Evolutionary conservation across 2,888 invertebrate species (phyloP).

Genomic region (Drosophila phalerata): DNA sequence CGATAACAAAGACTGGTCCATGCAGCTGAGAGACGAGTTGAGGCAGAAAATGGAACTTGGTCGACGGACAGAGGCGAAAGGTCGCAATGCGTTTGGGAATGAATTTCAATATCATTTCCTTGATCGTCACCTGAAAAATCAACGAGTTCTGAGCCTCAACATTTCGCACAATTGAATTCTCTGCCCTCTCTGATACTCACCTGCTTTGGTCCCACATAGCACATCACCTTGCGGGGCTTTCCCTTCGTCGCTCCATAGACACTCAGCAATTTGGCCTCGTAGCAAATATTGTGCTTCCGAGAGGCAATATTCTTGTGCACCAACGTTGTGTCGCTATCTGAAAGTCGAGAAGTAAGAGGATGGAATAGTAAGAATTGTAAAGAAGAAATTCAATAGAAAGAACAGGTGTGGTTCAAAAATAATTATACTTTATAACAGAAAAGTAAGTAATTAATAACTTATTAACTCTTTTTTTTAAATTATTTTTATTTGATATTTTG

Average conservation of each 20-base stretch:
- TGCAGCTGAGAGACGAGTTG: constrained; percentile 85
- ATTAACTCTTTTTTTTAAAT: too few relatives aligned
- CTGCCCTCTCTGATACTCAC: constrained; percentile 70
- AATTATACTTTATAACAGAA: too few relatives aligned
- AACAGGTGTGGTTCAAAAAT: too few relatives aligned
- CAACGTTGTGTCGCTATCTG: constrained; percentile 92
- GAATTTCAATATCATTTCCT: constrained; percentile 96
- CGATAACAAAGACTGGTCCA: constrained; percentile 91
- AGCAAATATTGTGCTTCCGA: constrained; percentile 94
- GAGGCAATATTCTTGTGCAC: constrained; percentile 95
- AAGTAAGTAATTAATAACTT: too few relatives aligned
- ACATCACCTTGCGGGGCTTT: constrained; percentile 94
- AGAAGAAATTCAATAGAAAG: too few relatives aligned
- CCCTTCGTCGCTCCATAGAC: constrained; percentile 86
- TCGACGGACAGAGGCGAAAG: constrained; percentile 96
- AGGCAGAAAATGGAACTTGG: constrained; percentile 91
- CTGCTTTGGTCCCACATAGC: constrained; percentile 96
- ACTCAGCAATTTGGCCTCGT: constrained; percentile 92
- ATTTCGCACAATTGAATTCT: constrained; percentile 42
- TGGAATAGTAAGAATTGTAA: too few relatives aligned
- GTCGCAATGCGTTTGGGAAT: constrained; percentile 96
- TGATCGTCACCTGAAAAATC: constrained; percentile 90
- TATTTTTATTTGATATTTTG: too few relatives aligned
- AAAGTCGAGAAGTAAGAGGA: background rate
- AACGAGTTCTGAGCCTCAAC: constrained; percentile 82